Percentiles rank a stretch among this genome's conserved stretches.
These are phyloP conservation scores for Dunckerocampus dactyliophorus DNA, from an alignment of 2,113 vertebrate species.

Conservation along the genomic window DNA sequence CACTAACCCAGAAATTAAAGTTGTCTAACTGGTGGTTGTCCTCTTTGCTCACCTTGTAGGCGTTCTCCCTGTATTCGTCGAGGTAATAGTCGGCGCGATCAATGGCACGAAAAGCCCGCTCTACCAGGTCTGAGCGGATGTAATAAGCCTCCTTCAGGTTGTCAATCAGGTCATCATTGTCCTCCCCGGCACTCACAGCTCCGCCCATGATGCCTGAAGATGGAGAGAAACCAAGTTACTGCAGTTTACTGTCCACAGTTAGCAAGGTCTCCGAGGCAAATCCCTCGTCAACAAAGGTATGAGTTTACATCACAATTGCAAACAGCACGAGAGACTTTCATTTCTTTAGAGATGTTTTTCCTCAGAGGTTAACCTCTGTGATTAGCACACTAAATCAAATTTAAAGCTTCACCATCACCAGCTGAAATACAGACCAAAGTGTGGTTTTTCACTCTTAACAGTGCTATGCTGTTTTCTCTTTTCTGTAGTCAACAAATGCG, in stretches of 20 bases:
- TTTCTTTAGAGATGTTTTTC: too few relatives aligned
- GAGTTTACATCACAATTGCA: background rate
- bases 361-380: too few relatives aligned
- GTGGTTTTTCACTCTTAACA: background rate
- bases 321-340: too few relatives aligned
- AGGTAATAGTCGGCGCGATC: constrained; percentile 95
- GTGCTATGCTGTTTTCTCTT: too few relatives aligned
- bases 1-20: too few relatives aligned
- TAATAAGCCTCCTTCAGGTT: constrained; percentile 96
- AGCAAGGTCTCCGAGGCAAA: too few relatives aligned
- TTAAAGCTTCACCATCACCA: too few relatives aligned
- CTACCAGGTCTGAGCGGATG: constrained; percentile 90
- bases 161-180: constrained; percentile 95
- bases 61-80: constrained; percentile 95
- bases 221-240: constrained; percentile 2
- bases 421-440: background rate
- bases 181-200: constrained; percentile 93
- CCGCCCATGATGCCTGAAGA: constrained; percentile 83
- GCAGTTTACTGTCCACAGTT: background rate
- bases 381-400: background rate
- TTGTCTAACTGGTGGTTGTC: background rate
- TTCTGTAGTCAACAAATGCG: too few relatives aligned
- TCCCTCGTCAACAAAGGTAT: background rate
- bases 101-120: constrained; percentile 90
- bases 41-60: constrained; percentile 76